These are phyloP conservation scores for Manduca sexta DNA, from an alignment of 1,140 invertebrate species.

Conservation along the genomic window DNA sequence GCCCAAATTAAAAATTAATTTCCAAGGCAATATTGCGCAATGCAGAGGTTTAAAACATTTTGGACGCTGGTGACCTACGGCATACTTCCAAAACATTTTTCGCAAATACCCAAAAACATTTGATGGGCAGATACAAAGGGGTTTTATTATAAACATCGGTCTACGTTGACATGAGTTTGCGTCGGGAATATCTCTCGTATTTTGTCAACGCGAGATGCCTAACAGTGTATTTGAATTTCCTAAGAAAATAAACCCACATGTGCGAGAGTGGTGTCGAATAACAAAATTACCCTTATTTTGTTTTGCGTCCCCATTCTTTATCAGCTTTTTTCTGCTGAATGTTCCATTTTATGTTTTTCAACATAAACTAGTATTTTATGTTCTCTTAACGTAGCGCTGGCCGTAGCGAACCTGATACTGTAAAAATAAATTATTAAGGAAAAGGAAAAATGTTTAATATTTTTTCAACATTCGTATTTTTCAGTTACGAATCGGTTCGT, in stretches of 20 bases:
- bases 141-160: constrained; percentile 4
- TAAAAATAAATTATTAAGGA: too few relatives aligned
- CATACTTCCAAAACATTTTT: background rate
- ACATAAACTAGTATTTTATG: too few relatives aligned
- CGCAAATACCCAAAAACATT: constrained; percentile 2
- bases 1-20: too few relatives aligned
- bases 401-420: too few relatives aligned
- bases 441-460: too few relatives aligned
- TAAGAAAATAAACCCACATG: constrained; percentile 1
- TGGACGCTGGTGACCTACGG: too few relatives aligned
- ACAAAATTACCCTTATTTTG: constrained; percentile 7
- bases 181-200: background rate
- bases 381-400: too few relatives aligned
- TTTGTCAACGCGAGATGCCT: constrained; percentile 1
- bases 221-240: constrained; percentile 2
- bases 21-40: too few relatives aligned
- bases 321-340: background rate
- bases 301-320: constrained; percentile 2
- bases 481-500: too few relatives aligned
- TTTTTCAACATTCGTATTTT: too few relatives aligned
- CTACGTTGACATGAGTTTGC: background rate
- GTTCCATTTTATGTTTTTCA: background rate
- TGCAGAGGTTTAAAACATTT: too few relatives aligned
- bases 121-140: constrained; percentile 5
- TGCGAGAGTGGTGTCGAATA: constrained; percentile 1